phyloP scores from a whole-genome alignment of 53 echinoderm and acorn worm species.

The Paracentrotus lividus region DNA sequence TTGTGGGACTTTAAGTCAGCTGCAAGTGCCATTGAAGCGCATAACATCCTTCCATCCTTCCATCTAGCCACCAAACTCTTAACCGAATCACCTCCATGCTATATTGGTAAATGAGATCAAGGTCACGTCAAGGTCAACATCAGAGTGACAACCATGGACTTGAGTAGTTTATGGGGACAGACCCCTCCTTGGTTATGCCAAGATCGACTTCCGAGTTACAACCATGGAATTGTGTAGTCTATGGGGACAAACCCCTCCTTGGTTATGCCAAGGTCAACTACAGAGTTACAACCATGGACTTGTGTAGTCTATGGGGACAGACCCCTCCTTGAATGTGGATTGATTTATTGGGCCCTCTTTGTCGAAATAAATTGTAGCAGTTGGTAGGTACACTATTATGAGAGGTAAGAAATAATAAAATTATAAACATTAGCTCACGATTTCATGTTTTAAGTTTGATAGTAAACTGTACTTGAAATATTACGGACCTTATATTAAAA shows the following conservation, averaged over 20 bases:
- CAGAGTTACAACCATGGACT: not conserved
- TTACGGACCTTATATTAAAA: not conserved
- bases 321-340: not conserved
- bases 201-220: too few relatives aligned
- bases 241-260: too few relatives aligned
- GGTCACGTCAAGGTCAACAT: slow-evolving; percentile 47
- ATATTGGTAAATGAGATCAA: slow-evolving; percentile 63
- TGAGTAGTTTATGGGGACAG: slow-evolving; percentile 31
- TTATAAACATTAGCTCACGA: not conserved
- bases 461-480: too few relatives aligned
- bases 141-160: not conserved
- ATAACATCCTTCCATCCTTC: slow-evolving; percentile 65
- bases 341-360: not conserved
- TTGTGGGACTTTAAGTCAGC: not conserved
- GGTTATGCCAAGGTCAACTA: slow-evolving; percentile 47
- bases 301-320: slow-evolving; percentile 38
- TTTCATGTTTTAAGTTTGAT: not conserved
- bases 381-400: not conserved
- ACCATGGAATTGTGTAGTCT: too few relatives aligned
- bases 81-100: slow-evolving; percentile 65
- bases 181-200: not conserved
- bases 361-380: not conserved
- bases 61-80: slow-evolving; percentile 25
- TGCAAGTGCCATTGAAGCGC: slow-evolving; percentile 39
- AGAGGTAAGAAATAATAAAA: not conserved